Conservation (phyloP, 2,797 vertebrate species). For the Protosalanx chinensis region DNA sequence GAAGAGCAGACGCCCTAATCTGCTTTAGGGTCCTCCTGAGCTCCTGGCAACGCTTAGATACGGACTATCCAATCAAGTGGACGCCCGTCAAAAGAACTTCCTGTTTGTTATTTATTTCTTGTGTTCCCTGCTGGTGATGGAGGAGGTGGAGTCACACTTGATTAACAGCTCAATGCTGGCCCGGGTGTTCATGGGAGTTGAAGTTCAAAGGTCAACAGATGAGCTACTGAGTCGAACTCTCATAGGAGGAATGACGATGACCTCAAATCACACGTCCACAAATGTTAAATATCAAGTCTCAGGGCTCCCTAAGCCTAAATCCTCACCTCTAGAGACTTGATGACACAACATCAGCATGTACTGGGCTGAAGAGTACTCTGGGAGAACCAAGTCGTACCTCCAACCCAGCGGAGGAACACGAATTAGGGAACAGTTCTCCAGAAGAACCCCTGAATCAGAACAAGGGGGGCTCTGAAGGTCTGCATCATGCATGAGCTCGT, state of each 20-base stretch:
- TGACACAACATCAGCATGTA: too few species aligned
- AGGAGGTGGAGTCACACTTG: slow-evolving; percentile 38
- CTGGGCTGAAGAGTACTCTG: too few species aligned
- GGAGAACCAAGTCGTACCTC: too few species aligned
- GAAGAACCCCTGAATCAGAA: neutral
- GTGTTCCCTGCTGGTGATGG: slow-evolving; percentile 24
- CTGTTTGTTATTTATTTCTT: slow-evolving; percentile 24
- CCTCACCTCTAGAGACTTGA: too few species aligned
- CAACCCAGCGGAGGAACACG: too few species aligned
- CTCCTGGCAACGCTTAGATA: slow-evolving; percentile 54
- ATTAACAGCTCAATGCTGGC: slow-evolving; percentile 29
- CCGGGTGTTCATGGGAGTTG: neutral
- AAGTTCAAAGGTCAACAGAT: neutral
- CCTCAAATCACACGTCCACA: too few species aligned
- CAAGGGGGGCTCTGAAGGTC: too few species aligned
- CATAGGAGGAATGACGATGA: too few species aligned
- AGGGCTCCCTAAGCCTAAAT: too few species aligned
- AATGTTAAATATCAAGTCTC: too few species aligned
- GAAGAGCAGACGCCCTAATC: slow-evolving; percentile 55
- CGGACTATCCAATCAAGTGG: slow-evolving; percentile 64
- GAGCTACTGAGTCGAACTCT: too few species aligned
- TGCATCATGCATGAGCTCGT: neutral
- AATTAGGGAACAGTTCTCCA: neutral
- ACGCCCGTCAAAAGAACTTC: slow-evolving; percentile 56
- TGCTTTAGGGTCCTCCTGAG: slow-evolving; percentile 56